A percentile compares a stretch with the other conserved stretches of the same genome.
Evolutionary conservation across 2,113 vertebrate species (phyloP).

Genomic region (Coryphaenoides rupestris): DNA sequence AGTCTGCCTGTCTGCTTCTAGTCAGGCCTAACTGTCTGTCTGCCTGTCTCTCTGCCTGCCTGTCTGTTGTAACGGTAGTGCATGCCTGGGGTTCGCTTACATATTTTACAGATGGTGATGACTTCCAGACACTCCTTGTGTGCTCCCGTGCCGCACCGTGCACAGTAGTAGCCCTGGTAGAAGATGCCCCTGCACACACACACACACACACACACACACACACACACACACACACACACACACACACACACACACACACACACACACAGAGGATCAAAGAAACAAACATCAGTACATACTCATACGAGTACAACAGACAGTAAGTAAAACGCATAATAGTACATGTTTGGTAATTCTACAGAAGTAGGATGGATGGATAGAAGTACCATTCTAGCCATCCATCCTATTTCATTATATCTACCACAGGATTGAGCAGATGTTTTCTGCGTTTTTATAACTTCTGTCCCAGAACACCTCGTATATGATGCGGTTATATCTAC

Average conservation of each 20-base stretch:
- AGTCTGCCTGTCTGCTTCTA: too few species aligned
- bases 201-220: constrained; percentile 23
- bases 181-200: constrained; percentile 83
- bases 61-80: not conserved
- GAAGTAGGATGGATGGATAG: too few species aligned
- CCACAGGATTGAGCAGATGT: too few species aligned
- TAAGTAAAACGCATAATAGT: too few species aligned
- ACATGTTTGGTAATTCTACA: too few species aligned
- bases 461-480: too few species aligned
- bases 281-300: not conserved
- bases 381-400: too few species aligned
- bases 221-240: constrained; percentile 16
- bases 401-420: too few species aligned
- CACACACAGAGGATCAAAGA: not conserved
- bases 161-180: constrained; percentile 96
- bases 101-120: constrained; percentile 92
- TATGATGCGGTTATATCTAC: not conserved
- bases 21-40: not conserved
- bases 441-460: too few species aligned
- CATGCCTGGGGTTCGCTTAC: constrained; percentile 73
- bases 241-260: constrained; percentile 5
- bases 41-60: not conserved
- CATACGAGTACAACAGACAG: too few species aligned
- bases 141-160: constrained; percentile 87
- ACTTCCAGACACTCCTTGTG: constrained; percentile 97